Evolutionary conservation across 1,140 invertebrate genomes (phyloP).

Genomic region (Cylas formicarius): DNA sequence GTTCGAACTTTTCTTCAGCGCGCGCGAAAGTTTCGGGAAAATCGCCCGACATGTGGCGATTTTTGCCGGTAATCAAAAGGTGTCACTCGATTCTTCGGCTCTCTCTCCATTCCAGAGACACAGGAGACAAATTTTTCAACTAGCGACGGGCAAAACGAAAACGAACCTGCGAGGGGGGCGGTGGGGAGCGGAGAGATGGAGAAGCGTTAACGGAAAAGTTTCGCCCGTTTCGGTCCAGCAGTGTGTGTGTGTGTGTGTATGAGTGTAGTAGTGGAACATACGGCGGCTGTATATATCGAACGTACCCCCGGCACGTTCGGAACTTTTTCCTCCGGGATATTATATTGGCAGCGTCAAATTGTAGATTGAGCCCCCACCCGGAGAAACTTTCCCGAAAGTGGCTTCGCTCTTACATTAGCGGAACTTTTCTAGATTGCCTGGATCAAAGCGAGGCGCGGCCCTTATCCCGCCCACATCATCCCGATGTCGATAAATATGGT

Average conservation of each 20-base stretch:
- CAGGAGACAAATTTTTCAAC: too few species aligned
- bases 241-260: too few species aligned
- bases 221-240: too few species aligned
- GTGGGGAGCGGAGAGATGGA: too few species aligned
- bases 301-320: conserved; percentile 18
- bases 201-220: too few species aligned
- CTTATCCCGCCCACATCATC: conserved; percentile 14
- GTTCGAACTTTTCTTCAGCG: conserved; percentile 14
- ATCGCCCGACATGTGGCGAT: conserved; percentile 8
- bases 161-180: too few species aligned
- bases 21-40: background rate
- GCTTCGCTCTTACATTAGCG: conserved; percentile 25
- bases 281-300: conserved; percentile 23
- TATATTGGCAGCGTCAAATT: conserved; percentile 25
- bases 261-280: too few species aligned
- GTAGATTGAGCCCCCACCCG: conserved; percentile 29
- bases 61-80: too few species aligned
- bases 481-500: conserved; percentile 30
- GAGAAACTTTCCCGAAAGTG: conserved; percentile 20
- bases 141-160: too few species aligned
- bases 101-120: too few species aligned
- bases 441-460: conserved; percentile 20
- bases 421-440: conserved; percentile 30
- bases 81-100: too few species aligned
- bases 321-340: conserved; percentile 20